These are phyloP conservation scores for Garrulus glandarius DNA, from an alignment of 2,797 vertebrate species.

Conservation along the genomic window DNA sequence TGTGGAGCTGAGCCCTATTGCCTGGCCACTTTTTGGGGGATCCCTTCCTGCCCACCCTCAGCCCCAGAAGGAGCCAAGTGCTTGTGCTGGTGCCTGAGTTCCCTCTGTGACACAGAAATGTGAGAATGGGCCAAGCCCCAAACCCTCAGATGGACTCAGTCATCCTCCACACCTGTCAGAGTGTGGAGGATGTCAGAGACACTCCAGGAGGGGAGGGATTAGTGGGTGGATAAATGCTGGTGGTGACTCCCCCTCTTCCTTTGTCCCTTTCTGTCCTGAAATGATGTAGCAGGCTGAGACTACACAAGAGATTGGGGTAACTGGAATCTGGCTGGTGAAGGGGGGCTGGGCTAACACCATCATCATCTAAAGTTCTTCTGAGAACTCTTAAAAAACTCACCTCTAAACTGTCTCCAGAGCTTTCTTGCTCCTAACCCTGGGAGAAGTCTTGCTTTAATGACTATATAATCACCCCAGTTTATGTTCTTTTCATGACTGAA, in stretches of 20 bases:
- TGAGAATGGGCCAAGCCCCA: background rate
- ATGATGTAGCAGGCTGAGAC: background rate
- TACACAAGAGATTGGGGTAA: rapidly evolving
- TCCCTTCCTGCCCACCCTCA: background rate
- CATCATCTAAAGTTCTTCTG: background rate
- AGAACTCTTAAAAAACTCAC: background rate
- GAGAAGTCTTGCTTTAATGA: background rate
- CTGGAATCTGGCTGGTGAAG: background rate
- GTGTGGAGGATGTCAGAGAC: no score
- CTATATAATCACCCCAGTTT: background rate
- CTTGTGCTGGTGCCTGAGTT: background rate
- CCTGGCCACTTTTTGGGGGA: rapidly evolving
- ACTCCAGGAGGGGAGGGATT: rapidly evolving
- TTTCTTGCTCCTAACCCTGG: background rate
- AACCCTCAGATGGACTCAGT: background rate
- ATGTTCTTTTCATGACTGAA: background rate
- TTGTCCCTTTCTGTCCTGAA: no score
- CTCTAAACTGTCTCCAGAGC: background rate
- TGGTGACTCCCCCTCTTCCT: rapidly evolving
- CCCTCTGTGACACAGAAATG: rapidly evolving
- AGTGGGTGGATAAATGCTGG: background rate
- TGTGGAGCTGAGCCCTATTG: background rate
- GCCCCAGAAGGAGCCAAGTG: background rate
- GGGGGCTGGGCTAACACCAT: background rate
- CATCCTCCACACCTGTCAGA: rapidly evolving